A percentile compares a stretch with the other conserved stretches of the same genome.
Conservation (phyloP, 2,888 invertebrate genomes). For the Penaeus monodon region DNA sequence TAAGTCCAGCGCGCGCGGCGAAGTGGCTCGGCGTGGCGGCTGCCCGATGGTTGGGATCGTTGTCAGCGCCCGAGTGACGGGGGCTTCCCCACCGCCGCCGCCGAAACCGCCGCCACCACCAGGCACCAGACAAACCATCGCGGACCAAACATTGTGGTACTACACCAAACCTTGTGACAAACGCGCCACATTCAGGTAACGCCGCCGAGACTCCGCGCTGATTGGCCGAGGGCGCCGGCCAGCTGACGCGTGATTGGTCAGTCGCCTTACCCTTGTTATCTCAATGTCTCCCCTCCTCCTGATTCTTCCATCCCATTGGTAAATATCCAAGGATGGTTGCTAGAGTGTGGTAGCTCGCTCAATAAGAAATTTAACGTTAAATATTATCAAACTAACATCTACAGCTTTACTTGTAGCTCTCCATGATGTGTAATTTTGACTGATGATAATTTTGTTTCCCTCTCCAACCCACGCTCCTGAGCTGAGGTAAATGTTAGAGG, state of each 20-base stretch:
- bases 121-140: slow-evolving; percentile 41
- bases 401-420: background rate
- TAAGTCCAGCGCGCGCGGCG: slow-evolving; percentile 27
- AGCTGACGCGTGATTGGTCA: slow-evolving; percentile 35
- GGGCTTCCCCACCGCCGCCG: slow-evolving; percentile 45
- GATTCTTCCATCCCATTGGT: slow-evolving; percentile 11
- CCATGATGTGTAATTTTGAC: background rate
- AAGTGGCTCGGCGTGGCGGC: slow-evolving; percentile 1
- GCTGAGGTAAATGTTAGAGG: no score
- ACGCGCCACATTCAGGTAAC: slow-evolving; percentile 50
- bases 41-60: slow-evolving; percentile 27
- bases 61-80: slow-evolving; percentile 42
- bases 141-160: slow-evolving; percentile 69
- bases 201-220: slow-evolving; percentile 38
- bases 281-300: background rate
- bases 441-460: no score
- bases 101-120: slow-evolving; percentile 53
- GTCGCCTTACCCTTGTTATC: slow-evolving; percentile 8
- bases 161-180: slow-evolving; percentile 67
- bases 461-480: no score
- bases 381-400: slow-evolving; percentile 16
- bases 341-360: background rate
- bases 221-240: slow-evolving; percentile 9
- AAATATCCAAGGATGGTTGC: background rate
- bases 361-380: slow-evolving; percentile 16